These are phyloP conservation scores for Scotopteryx bipunctaria DNA, from an alignment of 2,888 invertebrate genomes.

Conservation along the genomic window DNA sequence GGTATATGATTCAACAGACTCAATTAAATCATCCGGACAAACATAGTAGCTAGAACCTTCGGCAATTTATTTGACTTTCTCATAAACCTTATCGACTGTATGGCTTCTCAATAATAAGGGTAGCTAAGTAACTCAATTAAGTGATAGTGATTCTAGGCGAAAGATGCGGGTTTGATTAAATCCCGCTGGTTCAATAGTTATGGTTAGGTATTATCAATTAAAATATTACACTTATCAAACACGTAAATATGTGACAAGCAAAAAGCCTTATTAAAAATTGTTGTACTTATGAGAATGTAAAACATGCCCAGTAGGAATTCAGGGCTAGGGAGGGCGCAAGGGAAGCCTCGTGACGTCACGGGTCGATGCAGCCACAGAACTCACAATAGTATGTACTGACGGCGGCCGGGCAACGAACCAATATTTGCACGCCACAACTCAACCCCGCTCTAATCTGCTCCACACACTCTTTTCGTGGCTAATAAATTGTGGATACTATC, in stretches of 20 bases:
- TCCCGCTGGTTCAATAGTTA: too few relatives aligned
- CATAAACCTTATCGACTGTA: background rate
- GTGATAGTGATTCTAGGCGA: background rate
- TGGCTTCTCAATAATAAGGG: background rate
- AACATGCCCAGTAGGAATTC: constrained; percentile 6
- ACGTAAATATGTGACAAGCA: constrained; percentile 13
- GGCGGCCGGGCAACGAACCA: constrained; percentile 57
- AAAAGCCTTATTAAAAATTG: constrained; percentile 13
- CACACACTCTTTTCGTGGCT: constrained; percentile 30
- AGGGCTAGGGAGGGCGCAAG: constrained; percentile 26
- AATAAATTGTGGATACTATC: constrained; percentile 23
- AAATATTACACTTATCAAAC: too few relatives aligned
- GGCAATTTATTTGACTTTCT: background rate
- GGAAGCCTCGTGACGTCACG: constrained; percentile 50
- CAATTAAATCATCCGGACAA: too few relatives aligned
- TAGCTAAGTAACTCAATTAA: too few relatives aligned
- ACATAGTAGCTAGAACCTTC: background rate
- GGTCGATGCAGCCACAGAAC: constrained; percentile 54
- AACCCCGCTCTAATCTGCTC: constrained; percentile 36
- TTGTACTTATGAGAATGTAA: constrained; percentile 6
- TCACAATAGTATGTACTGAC: background rate
- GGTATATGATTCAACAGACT: too few relatives aligned
- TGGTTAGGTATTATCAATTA: too few relatives aligned
- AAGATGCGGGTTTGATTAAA: too few relatives aligned
- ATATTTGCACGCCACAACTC: constrained; percentile 47